Percentiles rank a stretch among this genome's conserved stretches.
These are phyloP conservation scores for Ibidorhyncha struthersii DNA, from an alignment of 2,113 vertebrate species.

Conservation along the genomic window DNA sequence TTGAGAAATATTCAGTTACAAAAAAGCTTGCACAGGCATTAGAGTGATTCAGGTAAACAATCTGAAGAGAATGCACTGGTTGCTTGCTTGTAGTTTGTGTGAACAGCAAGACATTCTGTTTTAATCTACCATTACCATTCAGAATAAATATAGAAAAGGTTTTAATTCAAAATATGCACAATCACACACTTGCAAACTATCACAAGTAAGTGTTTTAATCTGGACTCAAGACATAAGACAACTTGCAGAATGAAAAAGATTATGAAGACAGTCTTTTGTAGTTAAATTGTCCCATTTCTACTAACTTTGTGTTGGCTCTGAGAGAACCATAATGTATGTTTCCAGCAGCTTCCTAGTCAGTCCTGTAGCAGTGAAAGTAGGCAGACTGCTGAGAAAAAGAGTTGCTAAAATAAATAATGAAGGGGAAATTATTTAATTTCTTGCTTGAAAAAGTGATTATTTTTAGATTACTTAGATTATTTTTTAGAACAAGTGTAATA, in stretches of 20 bases:
- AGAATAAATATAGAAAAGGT: neutral
- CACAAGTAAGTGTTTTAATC: neutral
- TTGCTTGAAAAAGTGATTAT: neutral
- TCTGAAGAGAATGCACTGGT: neutral
- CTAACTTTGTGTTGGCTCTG: neutral
- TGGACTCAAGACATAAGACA: neutral
- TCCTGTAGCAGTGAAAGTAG: neutral
- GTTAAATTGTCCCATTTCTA: neutral
- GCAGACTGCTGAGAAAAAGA: neutral
- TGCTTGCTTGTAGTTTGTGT: neutral
- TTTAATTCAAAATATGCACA: neutral
- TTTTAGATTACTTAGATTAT: neutral
- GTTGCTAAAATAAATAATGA: neutral
- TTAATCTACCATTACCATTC: neutral
- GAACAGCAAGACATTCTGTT: neutral
- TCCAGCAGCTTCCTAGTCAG: neutral
- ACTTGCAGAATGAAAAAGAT: neutral
- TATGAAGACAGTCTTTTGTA: neutral
- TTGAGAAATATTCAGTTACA: neutral
- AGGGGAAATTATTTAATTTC: neutral
- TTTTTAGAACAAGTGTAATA: neutral
- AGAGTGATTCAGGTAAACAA: neutral
- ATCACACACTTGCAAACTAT: neutral
- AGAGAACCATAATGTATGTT: neutral
- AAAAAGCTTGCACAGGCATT: neutral